Evolutionary conservation across 2,888 invertebrate genomes (phyloP).

Genomic region (Atrina japonica): DNA sequence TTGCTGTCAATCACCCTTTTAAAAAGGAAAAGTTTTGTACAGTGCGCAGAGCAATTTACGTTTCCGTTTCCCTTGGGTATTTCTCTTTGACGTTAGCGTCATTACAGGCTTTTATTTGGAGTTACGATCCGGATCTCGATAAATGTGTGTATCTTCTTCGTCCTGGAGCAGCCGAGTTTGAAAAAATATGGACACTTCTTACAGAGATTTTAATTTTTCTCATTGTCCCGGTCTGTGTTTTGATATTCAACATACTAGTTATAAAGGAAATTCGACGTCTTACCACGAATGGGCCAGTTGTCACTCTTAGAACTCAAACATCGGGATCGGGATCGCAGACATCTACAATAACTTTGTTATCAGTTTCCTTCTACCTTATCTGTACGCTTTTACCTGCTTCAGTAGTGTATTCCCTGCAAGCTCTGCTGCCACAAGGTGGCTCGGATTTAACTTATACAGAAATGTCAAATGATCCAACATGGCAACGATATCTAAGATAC

Average conservation of each 20-base stretch:
- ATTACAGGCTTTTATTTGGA: conserved; percentile 78
- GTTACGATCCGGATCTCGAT: conserved; percentile 59
- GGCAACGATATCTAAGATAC: conserved; percentile 75
- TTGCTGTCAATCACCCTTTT: conserved; percentile 77
- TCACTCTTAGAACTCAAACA: conserved; percentile 50
- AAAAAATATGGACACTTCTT: conserved; percentile 75
- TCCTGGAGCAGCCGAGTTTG: conserved; percentile 52
- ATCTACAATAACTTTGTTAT: conserved; percentile 78
- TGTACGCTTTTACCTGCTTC: conserved; percentile 79
- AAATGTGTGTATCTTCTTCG: not conserved
- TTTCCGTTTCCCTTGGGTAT: conserved; percentile 60
- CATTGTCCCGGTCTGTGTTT: conserved; percentile 73
- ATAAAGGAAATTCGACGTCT: conserved; percentile 76
- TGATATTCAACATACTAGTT: conserved; percentile 78
- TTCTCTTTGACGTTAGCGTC: conserved; percentile 64
- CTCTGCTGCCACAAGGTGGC: conserved; percentile 64
- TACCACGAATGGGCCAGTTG: conserved; percentile 55
- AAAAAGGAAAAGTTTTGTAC: conserved; percentile 76
- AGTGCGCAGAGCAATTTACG: conserved; percentile 69
- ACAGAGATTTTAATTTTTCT: conserved; percentile 76
- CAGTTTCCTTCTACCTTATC: conserved; percentile 80
- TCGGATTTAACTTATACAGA: conserved; percentile 53
- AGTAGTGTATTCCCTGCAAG: conserved; percentile 74
- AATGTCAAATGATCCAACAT: conserved; percentile 66
- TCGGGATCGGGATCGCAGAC: conserved; percentile 57